These are phyloP conservation scores for Pammene aurita DNA, from an alignment of 2,888 invertebrate species.

Conservation along the genomic window DNA sequence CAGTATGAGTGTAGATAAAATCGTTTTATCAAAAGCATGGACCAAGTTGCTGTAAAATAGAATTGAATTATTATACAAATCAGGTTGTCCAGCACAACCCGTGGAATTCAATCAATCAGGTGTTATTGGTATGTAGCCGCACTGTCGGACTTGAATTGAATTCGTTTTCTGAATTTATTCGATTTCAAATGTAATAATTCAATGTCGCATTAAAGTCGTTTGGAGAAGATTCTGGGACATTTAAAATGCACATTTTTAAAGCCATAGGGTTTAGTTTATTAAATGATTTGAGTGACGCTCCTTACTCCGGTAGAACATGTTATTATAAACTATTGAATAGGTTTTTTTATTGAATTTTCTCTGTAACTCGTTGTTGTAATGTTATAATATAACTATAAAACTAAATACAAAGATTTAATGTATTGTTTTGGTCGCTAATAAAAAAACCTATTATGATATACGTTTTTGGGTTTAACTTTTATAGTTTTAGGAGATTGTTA, in stretches of 20 bases:
- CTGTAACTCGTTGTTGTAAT: too few relatives aligned
- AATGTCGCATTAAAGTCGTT: constrained; percentile 34
- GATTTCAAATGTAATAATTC: constrained; percentile 33
- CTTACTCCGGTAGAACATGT: not conserved
- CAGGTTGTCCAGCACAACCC: constrained; percentile 2
- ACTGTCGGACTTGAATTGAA: constrained; percentile 30
- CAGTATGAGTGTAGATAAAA: too few relatives aligned
- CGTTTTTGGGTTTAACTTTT: too few relatives aligned
- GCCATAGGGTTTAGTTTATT: constrained; percentile 5
- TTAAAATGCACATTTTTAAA: constrained; percentile 8
- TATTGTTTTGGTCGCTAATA: too few relatives aligned
- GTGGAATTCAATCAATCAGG: constrained; percentile 25
- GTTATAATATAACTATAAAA: too few relatives aligned
- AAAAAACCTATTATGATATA: too few relatives aligned
- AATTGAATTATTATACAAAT: constrained; percentile 4
- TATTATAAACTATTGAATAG: too few relatives aligned
- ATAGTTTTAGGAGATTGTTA: too few relatives aligned
- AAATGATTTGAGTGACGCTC: not conserved
- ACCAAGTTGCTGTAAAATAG: not conserved
- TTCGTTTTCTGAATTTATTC: constrained; percentile 42
- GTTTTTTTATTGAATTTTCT: too few relatives aligned
- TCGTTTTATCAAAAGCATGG: too few relatives aligned
- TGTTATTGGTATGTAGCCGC: constrained; percentile 9
- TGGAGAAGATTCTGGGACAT: constrained; percentile 11
- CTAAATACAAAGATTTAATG: too few relatives aligned